These are phyloP conservation scores for Melipona bicolor DNA, from an alignment of 2,888 invertebrate species.

Conservation along the genomic window DNA sequence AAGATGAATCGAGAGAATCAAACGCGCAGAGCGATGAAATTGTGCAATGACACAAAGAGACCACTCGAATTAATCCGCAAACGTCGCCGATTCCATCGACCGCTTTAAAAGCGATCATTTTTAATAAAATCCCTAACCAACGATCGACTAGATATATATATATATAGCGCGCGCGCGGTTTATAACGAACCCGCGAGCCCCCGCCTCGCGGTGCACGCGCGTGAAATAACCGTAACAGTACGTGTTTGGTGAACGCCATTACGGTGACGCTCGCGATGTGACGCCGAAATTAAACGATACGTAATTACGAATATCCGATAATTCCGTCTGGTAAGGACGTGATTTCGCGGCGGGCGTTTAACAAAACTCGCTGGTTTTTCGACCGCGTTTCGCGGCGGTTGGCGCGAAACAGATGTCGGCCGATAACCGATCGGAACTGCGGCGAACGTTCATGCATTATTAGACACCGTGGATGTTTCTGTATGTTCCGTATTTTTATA, in stretches of 20 bases:
- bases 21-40: background rate
- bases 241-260: slow-evolving; percentile 36
- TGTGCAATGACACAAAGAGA: background rate
- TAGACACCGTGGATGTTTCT: too few species aligned
- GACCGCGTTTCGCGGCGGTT: background rate
- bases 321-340: slow-evolving; percentile 16
- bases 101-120: slow-evolving; percentile 16
- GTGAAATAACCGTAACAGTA: slow-evolving; percentile 53
- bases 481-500: too few species aligned
- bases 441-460: too few species aligned
- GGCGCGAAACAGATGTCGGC: background rate
- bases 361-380: background rate
- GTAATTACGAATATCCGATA: slow-evolving; percentile 51
- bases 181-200: slow-evolving; percentile 14
- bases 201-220: background rate
- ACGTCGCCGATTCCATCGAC: slow-evolving; percentile 8
- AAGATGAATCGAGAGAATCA: background rate
- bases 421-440: background rate
- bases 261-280: background rate
- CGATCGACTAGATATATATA: background rate
- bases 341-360: background rate
- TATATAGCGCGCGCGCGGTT: background rate
- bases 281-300: slow-evolving; percentile 45
- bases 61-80: slow-evolving; percentile 37
- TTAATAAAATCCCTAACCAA: slow-evolving; percentile 30